Evolutionary conservation across 2,797 vertebrate species (phyloP), one percentile per base, ranked within the genome.

Genomic region (Bufotes viridis): DNA sequence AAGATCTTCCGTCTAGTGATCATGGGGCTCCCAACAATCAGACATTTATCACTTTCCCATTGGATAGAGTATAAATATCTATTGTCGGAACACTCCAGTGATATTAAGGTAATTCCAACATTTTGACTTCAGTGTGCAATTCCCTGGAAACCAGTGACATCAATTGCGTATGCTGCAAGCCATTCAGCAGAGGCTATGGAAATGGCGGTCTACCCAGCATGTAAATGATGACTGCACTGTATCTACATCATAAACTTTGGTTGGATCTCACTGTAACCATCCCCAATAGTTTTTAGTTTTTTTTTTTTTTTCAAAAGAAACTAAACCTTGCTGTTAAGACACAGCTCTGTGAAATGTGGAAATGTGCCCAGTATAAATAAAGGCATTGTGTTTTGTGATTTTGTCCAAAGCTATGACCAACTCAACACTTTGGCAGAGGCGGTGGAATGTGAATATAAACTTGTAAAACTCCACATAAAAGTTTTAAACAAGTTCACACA

Each of bases 401-500:
- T 92, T 92, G 90, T 93, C 92, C 82, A 89, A 94, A 91, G 93
- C 92, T 93, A 90, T 0, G 1, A 93, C 91, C 90, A 91, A 94
- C 90, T 85, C 92, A 90, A 91, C 92, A 89, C 57, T 0, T 67
- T 94, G 93, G 93, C 91, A 93, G 92, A 86, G 61, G 82, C 90
- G 90, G 92, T 93, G 93, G 93, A 90, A 84, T 91, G 89, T 90
- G 84, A 91, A 92, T 69, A 88, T 91, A 92, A 92, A 91, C 93
- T 93, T 93, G 93, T 96, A 95, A 96, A 95, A 94, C 67, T 72
- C 84, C 91, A 85, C 94, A 91, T 95, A 94, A 95, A 96, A 93
- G 81, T 94, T 93, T 94, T 92, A 93, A 95, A 93, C 92, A 93
- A 92, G 92, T 95, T 95, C 94, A 94, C 94, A 95, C 94, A 94